Evolutionary conservation across 2,113 vertebrate species (phyloP), one percentile per base, ranked within the genome.

Genomic region (Pygoscelis antarcticus): DNA sequence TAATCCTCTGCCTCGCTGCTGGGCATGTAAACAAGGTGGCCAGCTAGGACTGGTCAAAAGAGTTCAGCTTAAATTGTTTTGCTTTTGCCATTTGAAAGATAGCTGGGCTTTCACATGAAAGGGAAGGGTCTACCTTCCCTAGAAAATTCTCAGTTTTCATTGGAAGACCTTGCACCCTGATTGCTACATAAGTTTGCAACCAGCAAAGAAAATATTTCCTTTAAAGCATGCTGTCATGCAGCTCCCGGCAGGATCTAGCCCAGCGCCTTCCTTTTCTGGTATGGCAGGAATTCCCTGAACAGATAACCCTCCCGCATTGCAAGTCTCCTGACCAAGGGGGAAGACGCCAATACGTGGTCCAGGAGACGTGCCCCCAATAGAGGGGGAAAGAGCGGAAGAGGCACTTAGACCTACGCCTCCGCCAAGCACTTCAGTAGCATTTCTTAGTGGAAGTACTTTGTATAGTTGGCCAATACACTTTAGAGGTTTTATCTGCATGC

Each of bases 301-400:
- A 36, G 47, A 32, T 4, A 62, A n/a, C 9, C 13, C 23, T 21
- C 49, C 36, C 2, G 1, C 9, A 12, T 4, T 9, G 29, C 4
- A 5, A 21, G 26, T 29, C 51, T 71, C 38, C 80, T 30, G 25
- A 8, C 42, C 16, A 2, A 27, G 66, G 40, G 32, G 9, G 19
- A 57, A 42, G 66, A 25, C 2, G 5, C 52, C 54, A 51, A 10
- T 4, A 19, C 9, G 1, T 6, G 16, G 18, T 6, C 34, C 47
- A 46, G 46, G 60, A 38, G 26, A 55, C 2, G 4, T 5, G 16
- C 34, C 38, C 68, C 34, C 46, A 38, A 5, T 18, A 40, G 20
- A 36, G 17, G 15, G 55, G 21, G 12, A 25, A n/a, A 38, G 11
- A 26, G 16, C 2, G 0, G 17, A 75, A 34, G 8, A 64, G 49